A percentile compares a stretch with the other conserved stretches of the same genome.
These are phyloP conservation scores for Drosophila maculinotata DNA, from an alignment of 2,888 invertebrate species.

Conservation along the genomic window DNA sequence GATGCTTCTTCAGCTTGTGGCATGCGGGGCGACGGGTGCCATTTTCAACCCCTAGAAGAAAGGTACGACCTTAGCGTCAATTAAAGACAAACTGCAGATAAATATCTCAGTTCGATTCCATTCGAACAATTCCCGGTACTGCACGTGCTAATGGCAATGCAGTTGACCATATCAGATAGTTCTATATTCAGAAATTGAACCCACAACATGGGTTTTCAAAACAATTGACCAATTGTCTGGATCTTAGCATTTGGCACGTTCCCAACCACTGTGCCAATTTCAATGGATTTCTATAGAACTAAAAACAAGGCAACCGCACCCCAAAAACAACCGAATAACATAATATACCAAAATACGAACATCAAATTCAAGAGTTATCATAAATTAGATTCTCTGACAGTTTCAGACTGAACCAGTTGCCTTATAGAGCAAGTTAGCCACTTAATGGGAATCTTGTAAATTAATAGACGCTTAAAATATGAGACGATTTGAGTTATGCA, in stretches of 20 bases:
- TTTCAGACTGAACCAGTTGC: constrained; percentile 50
- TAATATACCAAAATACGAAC: constrained; percentile 33
- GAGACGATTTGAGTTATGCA: constrained; percentile 62
- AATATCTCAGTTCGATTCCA: constrained; percentile 19
- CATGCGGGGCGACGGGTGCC: constrained; percentile 50
- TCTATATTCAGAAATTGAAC: constrained; percentile 20
- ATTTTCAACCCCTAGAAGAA: constrained; percentile 20
- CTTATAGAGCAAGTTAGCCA: constrained; percentile 35
- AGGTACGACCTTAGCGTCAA: constrained; percentile 44
- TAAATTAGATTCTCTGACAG: constrained; percentile 68
- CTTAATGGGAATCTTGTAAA: constrained; percentile 67
- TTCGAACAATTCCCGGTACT: constrained; percentile 56
- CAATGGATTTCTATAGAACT: constrained; percentile 37
- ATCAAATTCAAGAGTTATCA: constrained; percentile 48
- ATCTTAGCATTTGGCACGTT: constrained; percentile 52
- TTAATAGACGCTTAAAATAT: constrained; percentile 72
- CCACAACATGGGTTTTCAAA: constrained; percentile 10
- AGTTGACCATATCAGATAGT: constrained; percentile 19
- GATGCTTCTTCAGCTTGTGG: constrained; percentile 25
- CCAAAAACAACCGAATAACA: constrained; percentile 31
- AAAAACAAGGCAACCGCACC: constrained; percentile 52
- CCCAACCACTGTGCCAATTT: constrained; percentile 44
- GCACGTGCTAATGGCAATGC: constrained; percentile 64
- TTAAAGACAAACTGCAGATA: constrained; percentile 61
- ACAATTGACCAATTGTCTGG: constrained; percentile 37